Evolutionary conservation across 2,888 invertebrate species (phyloP).

Genomic region (Noctua janthina): DNA sequence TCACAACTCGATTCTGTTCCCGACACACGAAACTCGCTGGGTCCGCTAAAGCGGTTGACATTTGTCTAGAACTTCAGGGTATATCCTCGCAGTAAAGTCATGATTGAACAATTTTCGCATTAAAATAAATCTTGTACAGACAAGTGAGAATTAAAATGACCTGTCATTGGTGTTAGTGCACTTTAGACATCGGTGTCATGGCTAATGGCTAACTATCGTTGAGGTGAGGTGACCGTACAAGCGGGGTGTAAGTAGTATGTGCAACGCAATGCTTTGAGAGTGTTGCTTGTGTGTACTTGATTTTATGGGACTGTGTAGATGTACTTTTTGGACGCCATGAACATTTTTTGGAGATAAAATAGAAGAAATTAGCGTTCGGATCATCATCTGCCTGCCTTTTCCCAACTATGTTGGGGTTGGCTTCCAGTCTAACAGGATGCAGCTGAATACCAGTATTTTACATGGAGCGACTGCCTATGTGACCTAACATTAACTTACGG

Average conservation of each 20-base stretch:
- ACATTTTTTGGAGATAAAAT: not conserved
- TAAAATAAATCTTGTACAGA: slow-evolving; percentile 20
- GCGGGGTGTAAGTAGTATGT: not conserved
- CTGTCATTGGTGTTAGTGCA: slow-evolving; percentile 17
- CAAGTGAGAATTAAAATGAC: slow-evolving; percentile 8
- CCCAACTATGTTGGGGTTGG: too few species aligned
- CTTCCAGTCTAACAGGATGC: too few species aligned
- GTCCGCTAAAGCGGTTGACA: not conserved
- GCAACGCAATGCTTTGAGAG: not conserved
- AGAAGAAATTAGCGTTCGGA: too few species aligned
- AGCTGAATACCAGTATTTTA: too few species aligned
- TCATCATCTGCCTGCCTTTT: too few species aligned
- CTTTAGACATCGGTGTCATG: slow-evolving; percentile 13
- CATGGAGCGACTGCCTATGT: too few species aligned
- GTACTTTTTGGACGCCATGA: not conserved
- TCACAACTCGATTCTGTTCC: too few species aligned
- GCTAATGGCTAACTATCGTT: not conserved
- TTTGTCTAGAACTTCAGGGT: not conserved
- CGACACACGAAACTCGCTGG: too few species aligned
- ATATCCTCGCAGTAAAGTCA: not conserved
- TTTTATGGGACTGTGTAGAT: not conserved
- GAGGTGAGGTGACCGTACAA: not conserved
- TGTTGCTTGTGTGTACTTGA: not conserved
- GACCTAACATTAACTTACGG: too few species aligned
- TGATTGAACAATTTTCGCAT: slow-evolving; percentile 23